A percentile compares a stretch with the other conserved stretches of the same genome.
These are phyloP conservation scores for Prochilodus magdalenae DNA, from an alignment of 2,113 vertebrate genomes.

Conservation along the genomic window DNA sequence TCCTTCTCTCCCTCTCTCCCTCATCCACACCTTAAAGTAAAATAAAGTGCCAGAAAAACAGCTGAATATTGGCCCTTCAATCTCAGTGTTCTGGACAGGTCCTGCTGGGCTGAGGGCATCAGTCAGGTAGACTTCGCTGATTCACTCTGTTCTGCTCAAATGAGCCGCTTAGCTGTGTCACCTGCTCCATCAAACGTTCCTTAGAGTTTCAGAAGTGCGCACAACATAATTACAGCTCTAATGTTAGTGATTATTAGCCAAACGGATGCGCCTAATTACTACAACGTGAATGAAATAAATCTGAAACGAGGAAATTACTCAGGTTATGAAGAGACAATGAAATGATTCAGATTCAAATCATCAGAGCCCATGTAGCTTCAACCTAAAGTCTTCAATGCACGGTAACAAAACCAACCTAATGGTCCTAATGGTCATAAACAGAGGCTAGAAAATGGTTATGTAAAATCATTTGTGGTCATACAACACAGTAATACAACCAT, in stretches of 20 bases:
- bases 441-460: too few species aligned
- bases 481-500: too few species aligned
- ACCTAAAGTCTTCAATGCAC: too few species aligned
- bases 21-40: not conserved
- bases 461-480: too few species aligned
- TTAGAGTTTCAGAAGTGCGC: not conserved
- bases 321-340: not conserved
- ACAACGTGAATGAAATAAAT: conserved; percentile 22
- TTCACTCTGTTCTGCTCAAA: conserved; percentile 32
- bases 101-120: conserved; percentile 1
- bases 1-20: not conserved
- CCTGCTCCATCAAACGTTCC: not conserved
- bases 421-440: too few species aligned
- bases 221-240: conserved; percentile 31
- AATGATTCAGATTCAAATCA: conserved; percentile 5
- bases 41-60: not conserved
- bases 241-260: conserved; percentile 32
- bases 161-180: conserved; percentile 13
- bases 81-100: not conserved
- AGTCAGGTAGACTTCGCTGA: not conserved
- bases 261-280: conserved; percentile 28
- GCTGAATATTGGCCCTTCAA: not conserved
- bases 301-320: not conserved
- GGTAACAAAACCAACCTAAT: too few species aligned
- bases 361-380: not conserved